Evolutionary conservation across 2,797 vertebrate genomes (phyloP), one percentile per base, ranked within the genome.

Genomic region (Lophotriccus pileatus): DNA sequence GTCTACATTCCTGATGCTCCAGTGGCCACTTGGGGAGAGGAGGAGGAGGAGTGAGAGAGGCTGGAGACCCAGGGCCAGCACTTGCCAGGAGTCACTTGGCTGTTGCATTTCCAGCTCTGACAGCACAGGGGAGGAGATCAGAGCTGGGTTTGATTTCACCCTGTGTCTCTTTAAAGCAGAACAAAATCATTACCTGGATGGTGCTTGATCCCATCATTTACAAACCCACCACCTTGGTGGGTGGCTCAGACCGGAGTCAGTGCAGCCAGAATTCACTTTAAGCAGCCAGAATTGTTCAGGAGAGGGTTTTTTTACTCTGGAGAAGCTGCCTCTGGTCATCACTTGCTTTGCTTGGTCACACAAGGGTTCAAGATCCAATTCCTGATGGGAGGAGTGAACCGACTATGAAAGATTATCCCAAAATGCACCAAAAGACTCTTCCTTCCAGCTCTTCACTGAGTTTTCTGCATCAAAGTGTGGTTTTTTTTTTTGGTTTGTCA

Each of bases 201-300:
- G 20, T 6, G 14, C 24, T 75, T 0, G 1, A 4, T 86, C 63
- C 46, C 28, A 0, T 19, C 8, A 0, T 2, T 3, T 11, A 30
- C 1, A 3, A 4, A 36, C 28, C 43, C 50, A 37, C 10, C 32
- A 13, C 24, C 55, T 5, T 3, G 0, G 23, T 1, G 12, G 20
- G 23, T 19, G 50, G 16, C 56, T 50, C 2, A 1, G 30, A 25
- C 27, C 30, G 34, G 58, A 32, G 18, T 49, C 64, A 49, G 43
- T 1, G 4, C 43, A 56, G 43, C 27, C 46, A 63, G 43, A 25
- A 63, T 30, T 11, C 2, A 27, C 50, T 93, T 72, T n/a, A n/a
- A 88, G 62, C 43, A 37, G 20, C 17, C 37, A 64, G 30, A 23
- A 68, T 6, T 1, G 0, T 80, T 64, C 23, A 44, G 69, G 10